A percentile compares a stretch with the other conserved stretches of the same genome.
phyloP scores from a whole-genome alignment of 2,888 invertebrate genomes.

The Coremacera marginata region DNA sequence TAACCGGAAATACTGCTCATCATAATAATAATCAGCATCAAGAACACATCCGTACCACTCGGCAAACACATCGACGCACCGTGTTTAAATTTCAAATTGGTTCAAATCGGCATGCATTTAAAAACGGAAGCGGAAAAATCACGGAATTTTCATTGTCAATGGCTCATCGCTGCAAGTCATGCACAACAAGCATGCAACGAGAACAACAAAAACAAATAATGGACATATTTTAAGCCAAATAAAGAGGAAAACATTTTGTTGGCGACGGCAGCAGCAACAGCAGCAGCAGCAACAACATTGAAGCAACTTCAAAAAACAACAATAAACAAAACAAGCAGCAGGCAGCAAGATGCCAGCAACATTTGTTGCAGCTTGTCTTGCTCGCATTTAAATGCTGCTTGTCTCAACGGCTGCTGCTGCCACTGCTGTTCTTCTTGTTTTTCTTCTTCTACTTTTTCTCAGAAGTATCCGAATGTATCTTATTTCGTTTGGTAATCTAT shows the following conservation, averaged over 20 bases:
- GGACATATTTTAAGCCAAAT: slow-evolving; percentile 27
- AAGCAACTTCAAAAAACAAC: no score
- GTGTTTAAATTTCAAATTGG: slow-evolving; percentile 1
- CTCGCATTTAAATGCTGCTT: slow-evolving; percentile 6
- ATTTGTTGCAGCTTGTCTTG: slow-evolving; percentile 25
- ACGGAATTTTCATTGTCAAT: slow-evolving; percentile 28
- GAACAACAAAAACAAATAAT: slow-evolving; percentile 35
- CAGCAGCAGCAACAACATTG: background rate
- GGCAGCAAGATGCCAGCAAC: slow-evolving; percentile 4
- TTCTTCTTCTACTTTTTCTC: background rate
- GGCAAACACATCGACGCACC: slow-evolving; percentile 7
- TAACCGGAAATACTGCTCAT: no score
- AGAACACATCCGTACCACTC: slow-evolving; percentile 32
- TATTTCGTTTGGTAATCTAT: slow-evolving; percentile 19
- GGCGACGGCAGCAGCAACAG: background rate
- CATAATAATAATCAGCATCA: slow-evolving; percentile 19
- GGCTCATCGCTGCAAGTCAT: slow-evolving; percentile 24
- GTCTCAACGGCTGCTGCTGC: background rate
- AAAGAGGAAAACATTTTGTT: background rate
- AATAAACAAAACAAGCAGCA: background rate
- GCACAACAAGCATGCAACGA: slow-evolving; percentile 33
- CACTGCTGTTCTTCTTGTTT: background rate
- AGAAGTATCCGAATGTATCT: slow-evolving; percentile 8
- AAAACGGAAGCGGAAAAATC: slow-evolving; percentile 26
- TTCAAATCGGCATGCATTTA: slow-evolving; percentile 23